Evolutionary conservation across 2,113 vertebrate genomes (phyloP), one percentile per base, ranked within the genome.

Genomic region (Syngnathus scovelli): DNA sequence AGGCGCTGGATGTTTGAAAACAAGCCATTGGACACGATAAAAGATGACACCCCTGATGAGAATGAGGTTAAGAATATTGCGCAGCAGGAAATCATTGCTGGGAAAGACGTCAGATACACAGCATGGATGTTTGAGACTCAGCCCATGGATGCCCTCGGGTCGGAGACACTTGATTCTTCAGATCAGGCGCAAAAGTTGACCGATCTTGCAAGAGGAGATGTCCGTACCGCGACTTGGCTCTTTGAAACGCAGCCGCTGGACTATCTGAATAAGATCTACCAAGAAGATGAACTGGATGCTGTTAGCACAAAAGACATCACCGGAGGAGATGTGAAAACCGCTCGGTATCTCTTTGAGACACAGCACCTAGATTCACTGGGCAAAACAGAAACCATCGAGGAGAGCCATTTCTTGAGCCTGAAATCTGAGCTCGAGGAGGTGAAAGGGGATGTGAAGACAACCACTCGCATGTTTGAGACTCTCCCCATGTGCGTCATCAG

Each of bases 41-140:
- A 94, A 80, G 91, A 90, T 46, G 86, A 87, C 8, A 90, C 87
- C 48, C 90, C 87, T n/a, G 89, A 92, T 19, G 88, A 91, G 78
- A 79, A 83, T 4, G 83, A 89, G 66, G 78, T 70, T 63, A 77
- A 64, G 39, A 90, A 83, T 67, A 89, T 92, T 41, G 83, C 87
- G 70, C 89, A 93, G 67, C 92, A 94, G 80, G 92, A 96, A 88
- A 92, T 91, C n/a, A 93, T 90, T 63, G 90, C 92, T 54, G 91
- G 90, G 8, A 92, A 93, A 69, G 93, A 94, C 60, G 92, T 93
- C 49, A 92, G 92, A 75, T 91, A 91, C 59, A 92, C 91, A 39
- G 86, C 91, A 1, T 95, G 94, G 92, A 94, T 94, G 93, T 94
- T 98, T 91, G 94, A 96, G 88, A 93, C 89, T 3, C 90, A 94